Evolutionary conservation across 2,888 invertebrate genomes (phyloP).

Genomic region (Drosophila paracracens): DNA sequence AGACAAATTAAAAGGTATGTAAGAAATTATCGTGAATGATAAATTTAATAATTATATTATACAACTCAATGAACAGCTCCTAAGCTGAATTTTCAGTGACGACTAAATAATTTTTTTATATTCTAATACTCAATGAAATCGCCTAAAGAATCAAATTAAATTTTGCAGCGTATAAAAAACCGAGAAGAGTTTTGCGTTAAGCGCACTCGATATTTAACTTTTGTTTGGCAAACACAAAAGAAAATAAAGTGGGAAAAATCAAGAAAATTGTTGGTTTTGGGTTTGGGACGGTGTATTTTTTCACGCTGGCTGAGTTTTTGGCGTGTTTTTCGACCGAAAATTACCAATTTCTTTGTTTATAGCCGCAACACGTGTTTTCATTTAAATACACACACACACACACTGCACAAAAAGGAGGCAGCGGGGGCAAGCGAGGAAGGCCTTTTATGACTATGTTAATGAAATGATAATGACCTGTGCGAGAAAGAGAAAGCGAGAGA

Average conservation of each 20-base stretch:
- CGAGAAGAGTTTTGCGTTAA: not conserved
- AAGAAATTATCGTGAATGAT: not conserved
- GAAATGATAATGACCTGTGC: slow-evolving; percentile 71
- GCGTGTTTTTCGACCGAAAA: slow-evolving; percentile 35
- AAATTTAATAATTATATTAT: not conserved
- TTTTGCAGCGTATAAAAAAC: not conserved
- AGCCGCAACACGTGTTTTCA: slow-evolving; percentile 77
- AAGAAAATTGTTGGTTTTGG: slow-evolving; percentile 24
- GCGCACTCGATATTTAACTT: slow-evolving; percentile 1
- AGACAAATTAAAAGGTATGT: not conserved
- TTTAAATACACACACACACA: slow-evolving; percentile 52
- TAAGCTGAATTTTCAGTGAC: not conserved
- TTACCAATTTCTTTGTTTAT: slow-evolving; percentile 78
- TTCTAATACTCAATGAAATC: not conserved
- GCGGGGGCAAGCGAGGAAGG: not conserved
- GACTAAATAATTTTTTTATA: not conserved
- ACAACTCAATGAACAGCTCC: not conserved
- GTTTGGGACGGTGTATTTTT: slow-evolving; percentile 26
- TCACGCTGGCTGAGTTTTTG: slow-evolving; percentile 43
- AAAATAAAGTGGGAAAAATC: slow-evolving; percentile 4
- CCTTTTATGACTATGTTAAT: slow-evolving; percentile 77
- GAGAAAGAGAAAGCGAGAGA: not conserved
- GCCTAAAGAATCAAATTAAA: not conserved
- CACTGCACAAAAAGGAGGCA: not conserved
- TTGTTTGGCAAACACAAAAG: not conserved